These are phyloP conservation scores for Nomada ruficornis DNA, from an alignment of 2,888 invertebrate genomes.

Conservation along the genomic window DNA sequence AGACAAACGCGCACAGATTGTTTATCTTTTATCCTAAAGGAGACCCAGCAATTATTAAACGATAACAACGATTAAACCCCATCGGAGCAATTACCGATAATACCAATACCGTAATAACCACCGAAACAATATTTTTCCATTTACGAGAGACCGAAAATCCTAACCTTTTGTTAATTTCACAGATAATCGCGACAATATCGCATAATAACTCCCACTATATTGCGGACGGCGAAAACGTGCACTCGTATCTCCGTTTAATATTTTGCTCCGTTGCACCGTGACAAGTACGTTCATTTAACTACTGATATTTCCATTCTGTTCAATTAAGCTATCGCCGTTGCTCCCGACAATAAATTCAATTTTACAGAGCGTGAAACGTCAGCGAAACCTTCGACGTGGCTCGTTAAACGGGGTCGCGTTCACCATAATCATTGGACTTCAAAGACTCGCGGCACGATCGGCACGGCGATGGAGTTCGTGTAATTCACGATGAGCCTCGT, in stretches of 20 bases:
- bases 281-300: slow-evolving; percentile 4
- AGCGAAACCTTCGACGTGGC: slow-evolving; percentile 18
- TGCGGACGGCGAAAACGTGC: background rate
- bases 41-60: slow-evolving; percentile 13
- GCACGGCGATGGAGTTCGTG: slow-evolving; percentile 74
- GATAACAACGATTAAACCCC: background rate
- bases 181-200: background rate
- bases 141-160: background rate
- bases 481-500: slow-evolving; percentile 78
- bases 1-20: background rate
- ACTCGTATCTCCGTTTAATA: background rate
- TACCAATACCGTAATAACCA: background rate
- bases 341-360: slow-evolving; percentile 1
- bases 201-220: background rate
- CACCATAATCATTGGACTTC: slow-evolving; percentile 1
- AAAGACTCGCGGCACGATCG: slow-evolving; percentile 75
- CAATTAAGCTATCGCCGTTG: slow-evolving; percentile 18
- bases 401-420: slow-evolving; percentile 13
- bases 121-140: slow-evolving; percentile 16
- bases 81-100: background rate
- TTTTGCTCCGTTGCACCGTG: background rate
- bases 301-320: slow-evolving; percentile 20
- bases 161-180: slow-evolving; percentile 6
- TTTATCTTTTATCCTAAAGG: slow-evolving; percentile 6
- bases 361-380: background rate